These are phyloP conservation scores for Menidia beryllina DNA, from an alignment of 2,113 vertebrate species.

Conservation along the genomic window DNA sequence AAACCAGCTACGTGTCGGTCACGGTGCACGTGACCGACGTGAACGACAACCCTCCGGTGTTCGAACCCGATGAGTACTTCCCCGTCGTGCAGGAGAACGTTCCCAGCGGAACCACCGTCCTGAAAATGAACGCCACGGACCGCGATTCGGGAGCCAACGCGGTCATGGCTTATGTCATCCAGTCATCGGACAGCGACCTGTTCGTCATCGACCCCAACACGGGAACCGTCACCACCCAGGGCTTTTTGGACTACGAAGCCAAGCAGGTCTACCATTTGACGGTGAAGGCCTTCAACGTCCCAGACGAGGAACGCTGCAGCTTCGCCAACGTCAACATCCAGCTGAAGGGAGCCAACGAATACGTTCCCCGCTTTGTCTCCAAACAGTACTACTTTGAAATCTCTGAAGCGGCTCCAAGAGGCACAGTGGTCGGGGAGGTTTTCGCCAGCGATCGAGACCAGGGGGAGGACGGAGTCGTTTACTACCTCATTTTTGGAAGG, in stretches of 20 bases:
- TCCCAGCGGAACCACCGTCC: constrained; percentile 94
- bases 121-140: constrained; percentile 90
- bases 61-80: constrained; percentile 89
- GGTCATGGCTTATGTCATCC: constrained; percentile 91
- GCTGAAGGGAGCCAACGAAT: constrained; percentile 94
- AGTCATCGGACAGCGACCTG: constrained; percentile 96
- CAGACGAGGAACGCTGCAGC: constrained; percentile 93
- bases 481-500: constrained; percentile 93
- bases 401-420: constrained; percentile 91
- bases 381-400: constrained; percentile 97
- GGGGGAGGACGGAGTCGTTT: constrained; percentile 92
- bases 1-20: constrained; percentile 90
- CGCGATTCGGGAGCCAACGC: constrained; percentile 91
- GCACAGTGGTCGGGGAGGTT: constrained; percentile 93
- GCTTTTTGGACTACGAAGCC: constrained; percentile 96
- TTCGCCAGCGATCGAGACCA: constrained; percentile 98
- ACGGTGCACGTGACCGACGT: constrained; percentile 89
- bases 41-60: constrained; percentile 94
- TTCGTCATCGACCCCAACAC: constrained; percentile 97
- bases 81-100: constrained; percentile 94
- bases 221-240: constrained; percentile 95
- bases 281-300: constrained; percentile 95
- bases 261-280: constrained; percentile 95
- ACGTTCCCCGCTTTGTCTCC: constrained; percentile 97
- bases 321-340: constrained; percentile 93